Percentiles rank a stretch among this genome's conserved stretches.
These are phyloP conservation scores for Malurus leucopterus DNA, from an alignment of 2,797 vertebrate species.

Conservation along the genomic window DNA sequence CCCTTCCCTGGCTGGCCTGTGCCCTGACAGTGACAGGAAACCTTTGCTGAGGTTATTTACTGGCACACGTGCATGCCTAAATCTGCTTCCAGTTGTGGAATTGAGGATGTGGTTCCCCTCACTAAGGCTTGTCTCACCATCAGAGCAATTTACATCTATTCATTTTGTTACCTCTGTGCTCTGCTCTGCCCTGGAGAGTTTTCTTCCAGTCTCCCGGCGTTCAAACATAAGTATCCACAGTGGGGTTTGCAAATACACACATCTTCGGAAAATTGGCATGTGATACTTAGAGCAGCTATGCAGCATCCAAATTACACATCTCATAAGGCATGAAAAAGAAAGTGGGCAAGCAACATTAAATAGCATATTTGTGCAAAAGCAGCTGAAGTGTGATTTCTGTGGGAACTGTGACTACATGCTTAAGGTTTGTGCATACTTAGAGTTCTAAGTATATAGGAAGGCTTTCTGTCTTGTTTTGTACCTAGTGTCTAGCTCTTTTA, in stretches of 20 bases:
- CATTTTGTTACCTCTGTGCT: conserved; percentile 25
- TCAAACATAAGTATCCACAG: conserved; percentile 41
- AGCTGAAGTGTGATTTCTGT: conserved; percentile 40
- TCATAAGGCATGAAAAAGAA: conserved; percentile 40
- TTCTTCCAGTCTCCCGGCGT: neutral
- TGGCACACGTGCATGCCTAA: rapidly evolving
- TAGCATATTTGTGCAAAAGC: conserved; percentile 30
- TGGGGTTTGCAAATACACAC: conserved; percentile 35
- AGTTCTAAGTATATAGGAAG: neutral
- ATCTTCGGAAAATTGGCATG: neutral
- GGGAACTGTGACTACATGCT: conserved; percentile 23
- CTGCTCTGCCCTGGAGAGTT: conserved; percentile 30
- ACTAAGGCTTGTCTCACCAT: neutral
- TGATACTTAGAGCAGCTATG: conserved; percentile 19
- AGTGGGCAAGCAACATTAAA: conserved; percentile 46
- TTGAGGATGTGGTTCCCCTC: neutral
- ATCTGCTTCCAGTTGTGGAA: neutral
- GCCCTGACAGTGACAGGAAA: neutral
- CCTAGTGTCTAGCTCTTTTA: neutral
- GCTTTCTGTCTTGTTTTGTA: neutral
- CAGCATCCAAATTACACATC: conserved; percentile 34
- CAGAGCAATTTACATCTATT: conserved; percentile 13
- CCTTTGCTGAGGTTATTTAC: neutral
- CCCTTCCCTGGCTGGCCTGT: neutral
- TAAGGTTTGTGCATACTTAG: neutral